Evolutionary conservation across 2,797 vertebrate species (phyloP), one percentile per base, ranked within the genome.

Genomic region (Parauchenoglanis ngamensis): DNA sequence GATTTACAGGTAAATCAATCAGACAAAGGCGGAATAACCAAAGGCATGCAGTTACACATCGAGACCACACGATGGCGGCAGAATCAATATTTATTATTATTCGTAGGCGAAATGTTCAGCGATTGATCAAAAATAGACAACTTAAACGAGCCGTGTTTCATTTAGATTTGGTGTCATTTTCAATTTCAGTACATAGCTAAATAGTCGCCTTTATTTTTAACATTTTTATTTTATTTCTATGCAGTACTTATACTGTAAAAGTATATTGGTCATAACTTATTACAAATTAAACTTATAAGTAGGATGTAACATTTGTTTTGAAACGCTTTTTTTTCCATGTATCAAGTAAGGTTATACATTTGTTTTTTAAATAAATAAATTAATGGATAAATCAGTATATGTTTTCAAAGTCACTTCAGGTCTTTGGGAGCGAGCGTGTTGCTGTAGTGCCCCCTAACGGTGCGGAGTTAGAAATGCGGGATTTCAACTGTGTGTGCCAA

Each of bases 51-150:
- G 57, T 91, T 84, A 25, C 3, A 68, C 3, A 85, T 85, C 89
- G 87, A 90, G 90, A 83, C 92, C 95, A 28, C 89, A 89, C 89
- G 95, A 87, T 92, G 94, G 89, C 90, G 86, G 84, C 81, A 88
- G 86, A 87, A 12, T 13, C 77, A 31, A 85, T 57, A 59, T 68
- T 87, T 85, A 70, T 12, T 7, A 25, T 75, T 11, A 4, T 15
- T 73, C 13, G 1, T 56, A 2, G 13, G 2, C 8, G 28, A 67
- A 28, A 2, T 44, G 15, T 44, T 54, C 12, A 86, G 31, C 23
- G 7, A 23, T 80, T 28, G 4, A 57, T 80, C 10, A 61, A 31
- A 56, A 31, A 61, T 10, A 46, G 10, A 35, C 23, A n/a, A 31
- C 13, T 4, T n/a, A n/a, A 11, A 52, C 7, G 23, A 13, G 5